Base-by-base conservation (phyloP, 2,888 invertebrate species). In the Agriopis aurantiaria region DNA sequence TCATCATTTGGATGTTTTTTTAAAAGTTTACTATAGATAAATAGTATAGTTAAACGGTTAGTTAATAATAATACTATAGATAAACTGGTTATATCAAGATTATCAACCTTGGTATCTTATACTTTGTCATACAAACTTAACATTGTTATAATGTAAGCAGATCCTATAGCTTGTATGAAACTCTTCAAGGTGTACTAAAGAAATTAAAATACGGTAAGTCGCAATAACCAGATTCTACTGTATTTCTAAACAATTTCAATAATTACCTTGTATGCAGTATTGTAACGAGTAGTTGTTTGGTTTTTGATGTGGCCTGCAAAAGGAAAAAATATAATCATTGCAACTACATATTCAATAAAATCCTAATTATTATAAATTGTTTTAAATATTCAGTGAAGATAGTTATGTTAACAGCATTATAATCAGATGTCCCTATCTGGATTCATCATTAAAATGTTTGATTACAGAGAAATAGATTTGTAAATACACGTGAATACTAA, bases 361-460 rank as follows among this genome's bases (percentile, higher is more conserved):
- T 61, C 5, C 1, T 41, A 52, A 72, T 17, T 11, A 0, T 10
- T 2, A 10, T 65, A 52, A 52, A 23, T 52, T 46, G 14, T 52
- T 40, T 33, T 12, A 8, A 56, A 64, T 23, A 59, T 77, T 88
- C 88, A 88, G 88, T 85, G 63, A 65, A 68, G 88, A 91, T 91
- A 91, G 91, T 91, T 89, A 87, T 88, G 75, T 72, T 88, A 88
- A 90, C 91, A 91, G 84, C 91, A 91, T 86, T 84, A 88, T 86
- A 77, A 74, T 90, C 86, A 90, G 91, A 91, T 91, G 91, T 91
- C 91, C 91, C 91, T 91, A 91, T 91, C 91, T 85, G 74, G 80
- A 77, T 77, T 91, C 90, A 90, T 91, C 91, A 91, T 87, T 75
- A 51, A 14, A 48, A 51, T 9, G 14, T 1, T 33, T 23, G 17